phyloP scores from a whole-genome alignment of 2,888 invertebrate genomes.

The Galeruca laticollis region DNA sequence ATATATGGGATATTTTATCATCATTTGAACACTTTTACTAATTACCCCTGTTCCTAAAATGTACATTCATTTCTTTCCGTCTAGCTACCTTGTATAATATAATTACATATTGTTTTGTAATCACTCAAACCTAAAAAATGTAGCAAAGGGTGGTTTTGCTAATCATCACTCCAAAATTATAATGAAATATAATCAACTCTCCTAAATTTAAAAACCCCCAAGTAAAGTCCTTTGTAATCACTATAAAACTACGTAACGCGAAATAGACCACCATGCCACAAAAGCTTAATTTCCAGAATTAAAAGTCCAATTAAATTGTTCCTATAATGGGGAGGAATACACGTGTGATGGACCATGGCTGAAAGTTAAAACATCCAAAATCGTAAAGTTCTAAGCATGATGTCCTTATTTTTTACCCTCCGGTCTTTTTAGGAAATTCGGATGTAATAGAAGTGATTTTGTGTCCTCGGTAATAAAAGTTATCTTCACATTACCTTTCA shows the following conservation, averaged over 20 bases:
- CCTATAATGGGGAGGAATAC: slow-evolving; percentile 33
- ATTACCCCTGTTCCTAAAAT: no score
- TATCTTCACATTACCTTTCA: slow-evolving; percentile 41
- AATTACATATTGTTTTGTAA: no score
- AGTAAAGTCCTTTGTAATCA: slow-evolving; percentile 31
- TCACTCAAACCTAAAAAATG: no score
- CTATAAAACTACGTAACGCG: slow-evolving; percentile 32
- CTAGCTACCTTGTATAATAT: no score
- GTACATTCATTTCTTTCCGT: no score
- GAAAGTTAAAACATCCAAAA: slow-evolving; percentile 39
- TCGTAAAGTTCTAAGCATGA: slow-evolving; percentile 52
- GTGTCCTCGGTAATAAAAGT: slow-evolving; percentile 46
- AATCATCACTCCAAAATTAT: not conserved
- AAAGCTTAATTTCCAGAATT: slow-evolving; percentile 37
- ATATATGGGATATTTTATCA: no score
- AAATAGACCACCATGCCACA: slow-evolving; percentile 33
- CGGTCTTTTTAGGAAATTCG: slow-evolving; percentile 48
- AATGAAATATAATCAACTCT: slow-evolving; percentile 2
- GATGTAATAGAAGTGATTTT: slow-evolving; percentile 51
- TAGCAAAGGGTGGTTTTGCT: not conserved
- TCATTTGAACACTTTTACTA: no score
- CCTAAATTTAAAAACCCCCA: slow-evolving; percentile 26
- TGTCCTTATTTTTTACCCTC: slow-evolving; percentile 52
- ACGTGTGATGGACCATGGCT: slow-evolving; percentile 44
- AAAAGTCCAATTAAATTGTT: slow-evolving; percentile 38